Percentiles rank a stretch among this genome's conserved stretches.
Conservation (phyloP, 2,113 vertebrate genomes). For the Probosciger aterrimus region DNA sequence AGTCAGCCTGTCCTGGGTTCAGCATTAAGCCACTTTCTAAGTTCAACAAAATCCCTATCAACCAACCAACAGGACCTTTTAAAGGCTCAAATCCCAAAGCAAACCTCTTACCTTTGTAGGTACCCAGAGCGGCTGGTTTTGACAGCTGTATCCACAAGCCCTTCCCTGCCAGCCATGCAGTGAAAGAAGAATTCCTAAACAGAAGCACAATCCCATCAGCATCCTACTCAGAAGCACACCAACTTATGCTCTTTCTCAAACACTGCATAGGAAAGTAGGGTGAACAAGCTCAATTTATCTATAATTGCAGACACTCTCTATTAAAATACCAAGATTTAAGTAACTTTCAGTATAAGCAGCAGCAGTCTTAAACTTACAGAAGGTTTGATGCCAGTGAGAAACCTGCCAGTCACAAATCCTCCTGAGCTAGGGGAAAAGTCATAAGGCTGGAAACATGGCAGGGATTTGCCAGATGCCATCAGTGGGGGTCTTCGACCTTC, state of each 20-base stretch:
- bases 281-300: background rate
- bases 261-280: background rate
- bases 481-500: constrained; percentile 93
- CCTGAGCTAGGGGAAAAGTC: constrained; percentile 88
- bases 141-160: constrained; percentile 95
- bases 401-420: constrained; percentile 93
- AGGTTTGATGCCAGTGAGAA: constrained; percentile 95
- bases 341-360: background rate
- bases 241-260: background rate
- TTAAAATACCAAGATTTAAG: background rate
- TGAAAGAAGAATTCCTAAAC: constrained; percentile 96
- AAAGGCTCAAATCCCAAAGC: background rate
- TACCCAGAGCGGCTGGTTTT: constrained; percentile 98
- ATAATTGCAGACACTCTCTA: background rate
- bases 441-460: constrained; percentile 94
- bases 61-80: background rate
- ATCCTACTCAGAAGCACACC: background rate
- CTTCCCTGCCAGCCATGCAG: constrained; percentile 98
- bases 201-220: constrained; percentile 5
- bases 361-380: constrained; percentile 74
- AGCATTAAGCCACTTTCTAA: background rate
- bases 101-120: constrained; percentile 85
- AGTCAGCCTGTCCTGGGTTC: background rate
- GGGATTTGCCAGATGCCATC: constrained; percentile 95
- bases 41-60: background rate